These are phyloP conservation scores for Amorpha juglandis DNA, from an alignment of 2,888 invertebrate species.

Conservation along the genomic window DNA sequence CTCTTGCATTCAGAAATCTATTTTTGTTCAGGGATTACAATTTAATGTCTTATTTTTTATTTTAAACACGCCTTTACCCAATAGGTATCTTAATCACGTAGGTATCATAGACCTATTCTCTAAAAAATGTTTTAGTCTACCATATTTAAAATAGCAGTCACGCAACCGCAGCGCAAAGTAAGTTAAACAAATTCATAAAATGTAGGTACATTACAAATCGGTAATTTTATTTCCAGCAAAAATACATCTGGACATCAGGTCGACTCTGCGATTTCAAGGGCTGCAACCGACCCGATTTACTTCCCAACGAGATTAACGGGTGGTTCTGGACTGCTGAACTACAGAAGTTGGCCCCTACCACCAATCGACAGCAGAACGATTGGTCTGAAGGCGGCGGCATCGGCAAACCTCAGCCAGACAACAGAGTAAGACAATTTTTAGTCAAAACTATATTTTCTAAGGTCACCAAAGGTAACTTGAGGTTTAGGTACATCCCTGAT, in stretches of 20 bases:
- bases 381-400: conserved; percentile 95
- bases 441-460: background rate
- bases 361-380: conserved; percentile 92
- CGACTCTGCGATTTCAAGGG: conserved; percentile 95
- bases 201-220: background rate
- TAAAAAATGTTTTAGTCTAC: background rate
- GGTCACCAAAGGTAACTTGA: no score
- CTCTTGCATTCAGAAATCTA: no score
- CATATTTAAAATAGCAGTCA: background rate
- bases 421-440: conserved; percentile 80
- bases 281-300: conserved; percentile 93
- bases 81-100: background rate
- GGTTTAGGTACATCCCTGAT: no score
- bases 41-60: background rate
- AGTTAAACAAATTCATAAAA: background rate
- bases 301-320: conserved; percentile 91
- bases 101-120: background rate
- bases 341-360: conserved; percentile 93
- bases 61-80: background rate
- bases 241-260: conserved; percentile 96
- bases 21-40: background rate
- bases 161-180: background rate
- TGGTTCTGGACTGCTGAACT: conserved; percentile 97
- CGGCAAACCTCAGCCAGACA: conserved; percentile 94
- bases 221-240: conserved; percentile 81